These are phyloP conservation scores for Marasmarcha lunaedactyla DNA, from an alignment of 2,888 invertebrate species.

Conservation along the genomic window DNA sequence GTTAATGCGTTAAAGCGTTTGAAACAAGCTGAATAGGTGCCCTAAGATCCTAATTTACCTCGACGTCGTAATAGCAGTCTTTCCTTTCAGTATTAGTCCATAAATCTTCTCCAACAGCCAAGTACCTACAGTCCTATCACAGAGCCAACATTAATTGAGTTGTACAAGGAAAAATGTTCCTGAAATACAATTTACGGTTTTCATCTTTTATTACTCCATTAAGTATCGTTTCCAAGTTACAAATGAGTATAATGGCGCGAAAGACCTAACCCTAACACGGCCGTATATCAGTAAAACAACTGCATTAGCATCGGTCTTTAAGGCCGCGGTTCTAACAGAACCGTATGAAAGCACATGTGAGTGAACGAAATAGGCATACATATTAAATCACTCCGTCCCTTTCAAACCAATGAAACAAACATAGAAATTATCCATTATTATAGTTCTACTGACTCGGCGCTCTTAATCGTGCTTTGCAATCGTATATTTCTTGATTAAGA, in stretches of 20 bases:
- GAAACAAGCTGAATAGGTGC: no score
- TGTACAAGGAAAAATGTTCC: no score
- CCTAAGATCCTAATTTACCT: no score
- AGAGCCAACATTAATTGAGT: no score
- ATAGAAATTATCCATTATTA: background rate
- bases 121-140: no score
- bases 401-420: background rate
- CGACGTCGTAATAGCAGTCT: no score
- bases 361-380: constrained; percentile 11
- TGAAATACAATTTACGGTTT: no score
- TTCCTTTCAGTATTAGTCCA: no score
- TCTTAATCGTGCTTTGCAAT: constrained; percentile 52
- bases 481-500: constrained; percentile 62
- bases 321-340: background rate
- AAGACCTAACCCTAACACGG: constrained; percentile 16
- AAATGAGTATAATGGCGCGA: background rate
- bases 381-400: constrained; percentile 1
- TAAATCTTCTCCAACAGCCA: no score
- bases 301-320: constrained; percentile 41
- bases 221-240: background rate
- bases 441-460: constrained; percentile 32
- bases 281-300: constrained; percentile 41
- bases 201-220: background rate
- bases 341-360: constrained; percentile 1
- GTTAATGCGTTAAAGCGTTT: no score